Evolutionary conservation across 92 coral and sea anemone species (phyloP).

Genomic region (Phenganax marumi): DNA sequence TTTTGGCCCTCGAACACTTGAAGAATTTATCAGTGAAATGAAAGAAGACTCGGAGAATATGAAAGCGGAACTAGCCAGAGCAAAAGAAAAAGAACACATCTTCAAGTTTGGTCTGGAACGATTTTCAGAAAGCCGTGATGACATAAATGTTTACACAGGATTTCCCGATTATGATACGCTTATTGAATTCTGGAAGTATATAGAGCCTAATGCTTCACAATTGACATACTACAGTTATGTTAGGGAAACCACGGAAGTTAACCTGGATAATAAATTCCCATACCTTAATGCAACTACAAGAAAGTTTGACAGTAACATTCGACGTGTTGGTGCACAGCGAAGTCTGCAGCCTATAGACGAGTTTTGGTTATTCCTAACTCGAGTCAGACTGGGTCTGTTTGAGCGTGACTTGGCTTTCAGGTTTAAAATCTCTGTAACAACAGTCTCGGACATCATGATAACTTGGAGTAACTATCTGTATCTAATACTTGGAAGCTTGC

Average conservation of each 20-base stretch:
- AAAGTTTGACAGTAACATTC: slow-evolving; percentile 42
- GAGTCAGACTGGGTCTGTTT: slow-evolving; percentile 64
- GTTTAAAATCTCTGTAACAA: slow-evolving; percentile 59
- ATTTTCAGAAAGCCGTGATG: slow-evolving; percentile 55
- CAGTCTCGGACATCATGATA: slow-evolving; percentile 60
- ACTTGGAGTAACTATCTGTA: slow-evolving; percentile 53
- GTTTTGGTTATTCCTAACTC: slow-evolving; percentile 61
- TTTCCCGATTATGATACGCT: slow-evolving; percentile 61
- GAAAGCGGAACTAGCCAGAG: slow-evolving; percentile 43
- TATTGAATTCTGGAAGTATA: slow-evolving; percentile 58
- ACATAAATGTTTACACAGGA: slow-evolving; percentile 66
- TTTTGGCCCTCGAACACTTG: slow-evolving; percentile 48
- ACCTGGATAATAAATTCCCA: slow-evolving; percentile 47
- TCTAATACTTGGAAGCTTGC: slow-evolving; percentile 51
- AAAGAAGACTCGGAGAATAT: slow-evolving; percentile 35
- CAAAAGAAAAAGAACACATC: slow-evolving; percentile 15
- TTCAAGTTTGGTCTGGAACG: slow-evolving; percentile 57
- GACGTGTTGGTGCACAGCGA: slow-evolving; percentile 58
- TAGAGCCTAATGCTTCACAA: slow-evolving; percentile 46
- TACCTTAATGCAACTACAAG: slow-evolving; percentile 43
- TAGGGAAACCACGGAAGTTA: slow-evolving; percentile 41
- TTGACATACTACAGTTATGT: slow-evolving; percentile 54
- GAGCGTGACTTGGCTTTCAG: slow-evolving; percentile 67
- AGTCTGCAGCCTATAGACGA: slow-evolving; percentile 62
- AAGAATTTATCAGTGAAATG: slow-evolving; percentile 47